Conservation (phyloP, 2,113 vertebrate species). For the Rhizomys pruinosus region DNA sequence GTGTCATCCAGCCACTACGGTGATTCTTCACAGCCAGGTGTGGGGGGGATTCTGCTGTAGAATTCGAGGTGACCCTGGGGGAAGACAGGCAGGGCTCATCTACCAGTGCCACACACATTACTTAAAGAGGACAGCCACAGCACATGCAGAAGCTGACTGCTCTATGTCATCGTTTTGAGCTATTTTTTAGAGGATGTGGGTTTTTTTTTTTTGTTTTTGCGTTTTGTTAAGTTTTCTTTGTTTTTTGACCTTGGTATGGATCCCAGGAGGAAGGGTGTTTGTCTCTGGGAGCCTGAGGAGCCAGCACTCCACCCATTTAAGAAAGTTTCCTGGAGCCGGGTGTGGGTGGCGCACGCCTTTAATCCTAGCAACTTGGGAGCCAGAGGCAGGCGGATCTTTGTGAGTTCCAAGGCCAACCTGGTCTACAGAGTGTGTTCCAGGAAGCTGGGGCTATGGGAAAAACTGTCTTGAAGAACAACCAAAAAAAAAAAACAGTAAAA, state of each 20-base stretch:
- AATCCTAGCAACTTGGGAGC: too few relatives aligned
- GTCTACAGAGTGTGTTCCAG: too few relatives aligned
- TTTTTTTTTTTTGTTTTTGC: too few relatives aligned
- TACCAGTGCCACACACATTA: rapidly evolving
- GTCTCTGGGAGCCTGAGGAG: constrained; percentile 9
- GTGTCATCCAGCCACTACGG: not conserved
- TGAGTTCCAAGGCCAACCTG: too few relatives aligned
- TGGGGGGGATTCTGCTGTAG: not conserved
- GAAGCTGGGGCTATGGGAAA: too few relatives aligned
- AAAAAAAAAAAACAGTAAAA: too few relatives aligned
- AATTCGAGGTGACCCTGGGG: not conserved
- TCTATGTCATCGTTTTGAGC: not conserved
- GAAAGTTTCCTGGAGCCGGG: too few relatives aligned
- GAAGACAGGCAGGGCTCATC: not conserved
- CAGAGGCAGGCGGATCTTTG: too few relatives aligned
- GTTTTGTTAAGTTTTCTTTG: constrained; percentile 1
- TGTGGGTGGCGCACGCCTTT: too few relatives aligned
- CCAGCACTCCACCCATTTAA: not conserved
- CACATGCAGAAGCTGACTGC: not conserved
- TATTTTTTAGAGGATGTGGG: constrained; percentile 14
- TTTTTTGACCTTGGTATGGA: not conserved
- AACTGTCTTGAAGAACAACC: too few relatives aligned
- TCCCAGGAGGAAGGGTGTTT: constrained; percentile 25
- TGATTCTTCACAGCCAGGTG: not conserved
- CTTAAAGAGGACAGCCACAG: not conserved